Evolutionary conservation across 2,113 vertebrate species (phyloP).

Genomic region (Nestor notabilis): DNA sequence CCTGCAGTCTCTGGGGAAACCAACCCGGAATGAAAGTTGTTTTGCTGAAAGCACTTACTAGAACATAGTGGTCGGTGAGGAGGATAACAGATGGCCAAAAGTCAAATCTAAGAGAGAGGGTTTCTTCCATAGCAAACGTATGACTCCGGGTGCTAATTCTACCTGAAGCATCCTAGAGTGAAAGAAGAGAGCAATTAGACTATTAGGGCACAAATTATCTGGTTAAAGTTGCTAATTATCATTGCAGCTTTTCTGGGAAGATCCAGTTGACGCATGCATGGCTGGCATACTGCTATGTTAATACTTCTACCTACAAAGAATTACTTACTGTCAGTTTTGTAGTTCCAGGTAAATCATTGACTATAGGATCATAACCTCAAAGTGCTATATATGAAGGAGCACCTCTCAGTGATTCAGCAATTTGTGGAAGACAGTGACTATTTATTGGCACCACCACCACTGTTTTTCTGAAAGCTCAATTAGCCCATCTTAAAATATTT

Average conservation of each 20-base stretch:
- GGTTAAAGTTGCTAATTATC: not conserved
- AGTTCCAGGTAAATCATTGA: not conserved
- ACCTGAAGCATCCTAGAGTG: conserved; percentile 84
- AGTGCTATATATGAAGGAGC: not conserved
- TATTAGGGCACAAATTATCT: not conserved
- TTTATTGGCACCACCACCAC: not conserved
- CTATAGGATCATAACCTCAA: not conserved
- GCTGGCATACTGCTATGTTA: not conserved
- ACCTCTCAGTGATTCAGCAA: not conserved
- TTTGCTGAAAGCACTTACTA: conserved; percentile 76
- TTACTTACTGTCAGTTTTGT: not conserved
- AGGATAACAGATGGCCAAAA: conserved; percentile 90
- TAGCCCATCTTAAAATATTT: not conserved
- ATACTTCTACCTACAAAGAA: not conserved
- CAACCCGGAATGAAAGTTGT: not conserved
- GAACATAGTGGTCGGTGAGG: conserved; percentile 86
- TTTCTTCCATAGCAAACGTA: conserved; percentile 85
- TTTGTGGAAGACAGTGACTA: not conserved
- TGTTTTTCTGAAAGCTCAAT: not conserved
- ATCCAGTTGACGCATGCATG: not conserved
- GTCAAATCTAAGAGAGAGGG: conserved; percentile 82
- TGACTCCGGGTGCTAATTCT: conserved; percentile 78
- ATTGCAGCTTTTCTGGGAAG: not conserved
- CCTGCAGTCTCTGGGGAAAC: not conserved
- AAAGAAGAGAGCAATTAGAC: not conserved